A percentile compares a stretch with the other conserved stretches of the same genome.
Evolutionary conservation across 2,888 invertebrate genomes (phyloP).

Genomic region (Sarcophaga carnaria): DNA sequence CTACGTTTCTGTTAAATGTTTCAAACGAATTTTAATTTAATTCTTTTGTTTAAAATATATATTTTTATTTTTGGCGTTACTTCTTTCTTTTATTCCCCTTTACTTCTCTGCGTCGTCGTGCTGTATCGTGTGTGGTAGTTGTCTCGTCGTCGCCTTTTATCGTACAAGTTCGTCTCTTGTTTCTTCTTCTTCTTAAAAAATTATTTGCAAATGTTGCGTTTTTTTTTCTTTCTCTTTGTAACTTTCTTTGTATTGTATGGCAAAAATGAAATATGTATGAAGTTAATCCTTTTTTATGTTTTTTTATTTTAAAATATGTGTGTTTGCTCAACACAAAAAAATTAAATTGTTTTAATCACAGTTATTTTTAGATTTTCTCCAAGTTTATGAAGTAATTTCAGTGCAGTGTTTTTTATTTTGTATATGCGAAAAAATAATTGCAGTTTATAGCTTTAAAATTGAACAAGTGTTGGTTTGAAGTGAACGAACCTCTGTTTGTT

Average conservation of each 20-base stretch:
- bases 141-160: slow-evolving; percentile 60
- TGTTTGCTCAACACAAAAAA: slow-evolving; percentile 69
- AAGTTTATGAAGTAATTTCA: slow-evolving; percentile 74
- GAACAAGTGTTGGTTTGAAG: slow-evolving; percentile 80
- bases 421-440: slow-evolving; percentile 76
- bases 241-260: slow-evolving; percentile 60
- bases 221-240: slow-evolving; percentile 54
- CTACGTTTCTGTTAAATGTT: slow-evolving; percentile 52
- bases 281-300: slow-evolving; percentile 40
- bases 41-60: slow-evolving; percentile 57
- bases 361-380: slow-evolving; percentile 73
- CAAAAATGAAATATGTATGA: slow-evolving; percentile 44
- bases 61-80: slow-evolving; percentile 68
- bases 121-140: slow-evolving; percentile 22
- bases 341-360: slow-evolving; percentile 76
- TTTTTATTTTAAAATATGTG: slow-evolving; percentile 63
- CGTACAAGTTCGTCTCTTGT: slow-evolving; percentile 63
- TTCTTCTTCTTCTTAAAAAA: slow-evolving; percentile 54
- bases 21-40: slow-evolving; percentile 61
- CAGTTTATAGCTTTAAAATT: slow-evolving; percentile 78
- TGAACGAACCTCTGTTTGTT: slow-evolving; percentile 72
- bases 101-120: slow-evolving; percentile 58
- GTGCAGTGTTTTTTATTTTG: slow-evolving; percentile 72
- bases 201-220: slow-evolving; percentile 68
- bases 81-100: slow-evolving; percentile 67